Evolutionary conservation across 2,797 vertebrate species (phyloP).

Genomic region (Propithecus perrieri): DNA sequence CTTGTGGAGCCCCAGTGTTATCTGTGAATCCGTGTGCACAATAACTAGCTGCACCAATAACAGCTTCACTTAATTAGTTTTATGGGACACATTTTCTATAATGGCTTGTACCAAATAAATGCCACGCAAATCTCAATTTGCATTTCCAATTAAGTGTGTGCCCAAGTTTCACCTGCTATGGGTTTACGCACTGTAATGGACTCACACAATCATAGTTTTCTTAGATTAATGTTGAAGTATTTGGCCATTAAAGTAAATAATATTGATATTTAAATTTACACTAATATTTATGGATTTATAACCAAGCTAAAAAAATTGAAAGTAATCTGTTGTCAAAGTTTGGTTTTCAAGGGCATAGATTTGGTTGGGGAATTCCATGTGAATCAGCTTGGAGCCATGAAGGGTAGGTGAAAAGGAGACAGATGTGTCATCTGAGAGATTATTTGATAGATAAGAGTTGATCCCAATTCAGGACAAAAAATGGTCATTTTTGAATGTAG

Average conservation of each 20-base stretch:
- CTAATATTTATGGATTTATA: not conserved
- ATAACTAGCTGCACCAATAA: not conserved
- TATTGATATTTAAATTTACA: not conserved
- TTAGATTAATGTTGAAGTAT: not conserved
- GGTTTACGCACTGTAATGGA: not conserved
- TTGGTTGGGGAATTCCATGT: not conserved
- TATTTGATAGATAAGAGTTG: not conserved
- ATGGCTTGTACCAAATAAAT: conserved; percentile 44
- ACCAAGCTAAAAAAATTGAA: not conserved
- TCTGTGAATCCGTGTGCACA: not conserved
- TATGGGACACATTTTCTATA: conserved; percentile 10
- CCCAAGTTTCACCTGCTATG: not conserved
- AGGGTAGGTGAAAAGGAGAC: not conserved
- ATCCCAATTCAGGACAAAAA: not conserved
- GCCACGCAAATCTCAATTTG: not conserved
- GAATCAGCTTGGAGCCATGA: not conserved
- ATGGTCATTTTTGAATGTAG: not conserved
- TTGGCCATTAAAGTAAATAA: not conserved
- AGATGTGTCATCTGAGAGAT: not conserved
- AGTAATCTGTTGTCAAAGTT: not conserved
- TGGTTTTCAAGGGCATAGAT: not conserved
- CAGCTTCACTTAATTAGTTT: conserved; percentile 41
- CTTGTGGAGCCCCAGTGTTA: rapidly evolving
- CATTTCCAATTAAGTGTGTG: conserved; percentile 28
- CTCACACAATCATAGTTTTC: not conserved